A percentile compares a stretch with the other conserved stretches of the same genome.
These are phyloP conservation scores for Micronycteris hirsuta DNA, from an alignment of 2,113 vertebrate species.

Conservation along the genomic window DNA sequence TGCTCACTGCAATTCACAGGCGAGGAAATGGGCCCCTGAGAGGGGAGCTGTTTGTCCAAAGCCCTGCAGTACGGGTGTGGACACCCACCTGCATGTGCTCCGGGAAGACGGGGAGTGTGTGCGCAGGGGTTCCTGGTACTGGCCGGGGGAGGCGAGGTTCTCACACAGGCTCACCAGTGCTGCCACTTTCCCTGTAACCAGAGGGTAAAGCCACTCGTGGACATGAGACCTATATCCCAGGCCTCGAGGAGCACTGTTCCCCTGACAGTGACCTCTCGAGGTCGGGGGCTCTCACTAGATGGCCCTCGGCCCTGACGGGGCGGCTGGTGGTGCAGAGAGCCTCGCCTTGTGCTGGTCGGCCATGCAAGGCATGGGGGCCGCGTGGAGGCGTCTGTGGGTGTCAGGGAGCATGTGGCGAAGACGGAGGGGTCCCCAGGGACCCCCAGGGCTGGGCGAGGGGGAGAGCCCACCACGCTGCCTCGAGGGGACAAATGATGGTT, in stretches of 20 bases:
- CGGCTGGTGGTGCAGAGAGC: background rate
- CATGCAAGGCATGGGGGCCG: rapidly evolving
- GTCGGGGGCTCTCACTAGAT: background rate
- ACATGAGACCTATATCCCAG: background rate
- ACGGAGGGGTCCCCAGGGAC: background rate
- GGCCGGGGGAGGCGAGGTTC: background rate
- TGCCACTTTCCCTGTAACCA: background rate
- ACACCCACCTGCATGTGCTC: too few relatives aligned
- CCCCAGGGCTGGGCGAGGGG: too few relatives aligned
- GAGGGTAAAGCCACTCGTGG: background rate
- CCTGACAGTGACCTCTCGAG: rapidly evolving
- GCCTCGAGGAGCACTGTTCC: background rate
- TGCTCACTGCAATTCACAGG: background rate
- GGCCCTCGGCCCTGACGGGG: background rate
- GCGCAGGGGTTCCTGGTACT: rapidly evolving
- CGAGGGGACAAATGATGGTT: background rate
- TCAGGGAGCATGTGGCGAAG: background rate
- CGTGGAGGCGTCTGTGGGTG: background rate
- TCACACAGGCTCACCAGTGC: rapidly evolving
- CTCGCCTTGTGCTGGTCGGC: background rate
- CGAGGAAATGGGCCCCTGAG: background rate
- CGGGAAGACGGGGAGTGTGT: background rate
- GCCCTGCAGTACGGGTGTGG: background rate
- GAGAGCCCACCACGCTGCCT: background rate
- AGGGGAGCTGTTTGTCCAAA: background rate